phyloP scores from a whole-genome alignment of 2,888 invertebrate species.

The Rhaphigaster nebulosa region DNA sequence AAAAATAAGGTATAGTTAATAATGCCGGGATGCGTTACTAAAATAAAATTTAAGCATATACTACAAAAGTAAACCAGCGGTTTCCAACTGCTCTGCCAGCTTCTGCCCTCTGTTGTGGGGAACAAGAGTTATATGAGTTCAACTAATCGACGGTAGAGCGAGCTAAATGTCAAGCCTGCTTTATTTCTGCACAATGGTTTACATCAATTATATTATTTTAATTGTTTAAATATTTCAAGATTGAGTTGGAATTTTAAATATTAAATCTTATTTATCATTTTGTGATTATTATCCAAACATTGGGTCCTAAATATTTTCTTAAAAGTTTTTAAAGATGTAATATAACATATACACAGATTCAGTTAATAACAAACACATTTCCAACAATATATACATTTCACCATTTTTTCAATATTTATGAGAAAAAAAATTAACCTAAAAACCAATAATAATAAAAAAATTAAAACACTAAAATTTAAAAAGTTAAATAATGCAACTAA shows the following conservation, averaged over 20 bases:
- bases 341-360: no score
- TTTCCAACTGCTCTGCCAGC: background rate
- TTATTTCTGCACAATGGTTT: background rate
- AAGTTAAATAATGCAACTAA: no score
- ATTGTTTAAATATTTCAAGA: background rate
- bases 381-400: no score
- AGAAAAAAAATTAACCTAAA: no score
- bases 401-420: no score
- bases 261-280: background rate
- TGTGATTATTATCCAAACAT: background rate
- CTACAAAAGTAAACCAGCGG: no score
- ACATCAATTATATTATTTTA: background rate
- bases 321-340: background rate
- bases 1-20: no score
- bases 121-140: background rate
- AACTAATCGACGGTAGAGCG: background rate
- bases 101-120: background rate
- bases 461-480: no score
- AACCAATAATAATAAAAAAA: no score
- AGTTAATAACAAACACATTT: no score
- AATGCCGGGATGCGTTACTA: no score
- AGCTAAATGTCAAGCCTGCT: background rate
- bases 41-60: no score
- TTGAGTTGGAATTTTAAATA: background rate
- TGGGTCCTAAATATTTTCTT: background rate